A percentile compares a stretch with the other conserved stretches of the same genome.
Conservation (phyloP, 1,140 invertebrate species). For the Drosophila sp. region DNA sequence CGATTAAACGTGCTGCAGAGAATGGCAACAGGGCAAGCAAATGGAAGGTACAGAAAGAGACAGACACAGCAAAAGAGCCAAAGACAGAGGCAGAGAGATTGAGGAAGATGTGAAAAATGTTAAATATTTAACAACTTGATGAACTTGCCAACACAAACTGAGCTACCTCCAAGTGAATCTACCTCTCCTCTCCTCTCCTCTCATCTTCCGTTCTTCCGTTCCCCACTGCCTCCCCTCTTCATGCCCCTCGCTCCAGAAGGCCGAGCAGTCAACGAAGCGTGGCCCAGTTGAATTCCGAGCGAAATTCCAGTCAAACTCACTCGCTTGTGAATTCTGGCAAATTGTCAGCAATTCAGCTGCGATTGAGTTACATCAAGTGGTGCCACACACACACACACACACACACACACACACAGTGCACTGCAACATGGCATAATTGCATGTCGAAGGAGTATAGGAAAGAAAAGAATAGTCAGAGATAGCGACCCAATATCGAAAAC, state of each 20-base stretch:
- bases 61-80: background rate
- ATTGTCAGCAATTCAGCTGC: constrained; percentile 48
- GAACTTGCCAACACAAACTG: constrained; percentile 44
- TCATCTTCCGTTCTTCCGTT: background rate
- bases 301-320: constrained; percentile 55
- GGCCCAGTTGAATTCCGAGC: constrained; percentile 56
- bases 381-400: constrained; percentile 16
- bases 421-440: constrained; percentile 70
- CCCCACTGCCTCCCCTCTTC: background rate
- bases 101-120: constrained; percentile 43
- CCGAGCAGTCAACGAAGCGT: constrained; percentile 56
- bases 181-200: background rate
- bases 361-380: constrained; percentile 50
- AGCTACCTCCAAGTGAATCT: constrained; percentile 4
- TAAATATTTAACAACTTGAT: constrained; percentile 62
- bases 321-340: constrained; percentile 53
- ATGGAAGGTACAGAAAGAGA: constrained; percentile 19
- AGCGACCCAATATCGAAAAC: constrained; percentile 5
- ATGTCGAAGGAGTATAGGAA: constrained; percentile 28
- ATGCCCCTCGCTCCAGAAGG: constrained; percentile 4
- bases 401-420: constrained; percentile 43
- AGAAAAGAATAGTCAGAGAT: constrained; percentile 2
- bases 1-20: constrained; percentile 67
- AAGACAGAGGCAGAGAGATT: constrained; percentile 17
- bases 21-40: constrained; percentile 16